Percentiles rank a stretch among this genome's conserved stretches.
These are phyloP conservation scores for Mus caroli DNA, from an alignment of 2,797 vertebrate genomes.

Conservation along the genomic window DNA sequence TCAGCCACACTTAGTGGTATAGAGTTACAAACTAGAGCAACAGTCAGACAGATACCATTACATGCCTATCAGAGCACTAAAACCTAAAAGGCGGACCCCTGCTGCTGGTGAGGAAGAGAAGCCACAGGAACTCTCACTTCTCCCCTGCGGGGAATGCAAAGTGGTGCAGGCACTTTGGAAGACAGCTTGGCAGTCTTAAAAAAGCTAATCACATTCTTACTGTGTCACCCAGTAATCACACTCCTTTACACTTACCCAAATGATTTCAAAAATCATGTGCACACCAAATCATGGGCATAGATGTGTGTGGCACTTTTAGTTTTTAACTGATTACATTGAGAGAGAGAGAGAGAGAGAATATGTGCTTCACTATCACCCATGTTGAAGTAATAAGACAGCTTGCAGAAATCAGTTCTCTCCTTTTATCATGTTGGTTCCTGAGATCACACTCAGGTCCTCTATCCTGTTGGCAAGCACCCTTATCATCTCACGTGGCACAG, in stretches of 20 bases:
- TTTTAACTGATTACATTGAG: not conserved
- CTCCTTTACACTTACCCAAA: not conserved
- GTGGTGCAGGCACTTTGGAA: not conserved
- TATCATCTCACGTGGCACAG: not conserved
- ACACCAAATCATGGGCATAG: not conserved
- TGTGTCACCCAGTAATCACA: not conserved
- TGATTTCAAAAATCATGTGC: not conserved
- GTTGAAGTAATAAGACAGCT: not conserved
- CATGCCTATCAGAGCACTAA: not conserved
- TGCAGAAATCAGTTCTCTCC: not conserved
- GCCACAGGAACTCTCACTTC: not conserved
- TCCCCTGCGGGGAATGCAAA: not conserved
- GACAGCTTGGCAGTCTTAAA: not conserved
- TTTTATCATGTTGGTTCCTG: not conserved
- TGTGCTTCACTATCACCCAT: too few species aligned
- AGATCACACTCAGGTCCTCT: not conserved
- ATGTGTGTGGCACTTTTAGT: not conserved
- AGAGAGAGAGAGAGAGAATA: not conserved
- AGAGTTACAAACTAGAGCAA: conserved; percentile 9
- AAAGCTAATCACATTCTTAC: not conserved
- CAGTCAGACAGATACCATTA: not conserved
- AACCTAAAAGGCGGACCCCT: not conserved
- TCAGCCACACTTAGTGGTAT: not conserved
- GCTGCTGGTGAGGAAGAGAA: not conserved
- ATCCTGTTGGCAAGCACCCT: not conserved